Percentiles rank a stretch among this genome's conserved stretches.
phyloP scores from a whole-genome alignment of 2,113 vertebrate genomes.

The Lonchura striata region DNA sequence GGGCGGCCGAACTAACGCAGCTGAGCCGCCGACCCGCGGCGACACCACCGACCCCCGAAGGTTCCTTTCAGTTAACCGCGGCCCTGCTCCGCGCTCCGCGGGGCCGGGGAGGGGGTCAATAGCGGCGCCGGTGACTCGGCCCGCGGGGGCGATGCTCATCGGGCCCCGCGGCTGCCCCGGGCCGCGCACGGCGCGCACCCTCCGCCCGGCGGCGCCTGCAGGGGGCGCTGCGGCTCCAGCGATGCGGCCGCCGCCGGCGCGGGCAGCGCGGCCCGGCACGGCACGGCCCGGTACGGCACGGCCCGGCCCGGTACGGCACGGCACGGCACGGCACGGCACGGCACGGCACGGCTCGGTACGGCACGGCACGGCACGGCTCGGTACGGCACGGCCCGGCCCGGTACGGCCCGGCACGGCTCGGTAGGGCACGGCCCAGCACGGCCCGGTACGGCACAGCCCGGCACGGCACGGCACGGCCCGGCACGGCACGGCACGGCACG shows the following conservation, averaged over 20 bases:
- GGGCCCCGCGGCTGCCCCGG: neutral
- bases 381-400: too few relatives aligned
- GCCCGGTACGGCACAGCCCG: too few relatives aligned
- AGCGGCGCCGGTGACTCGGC: neutral
- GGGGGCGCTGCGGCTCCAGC: constrained; percentile 91
- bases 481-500: too few relatives aligned
- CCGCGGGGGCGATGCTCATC: neutral
- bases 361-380: too few relatives aligned
- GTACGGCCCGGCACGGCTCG: too few relatives aligned
- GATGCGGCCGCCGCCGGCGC: constrained; percentile 50
- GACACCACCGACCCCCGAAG: neutral
- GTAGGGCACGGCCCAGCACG: too few relatives aligned
- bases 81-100: neutral
- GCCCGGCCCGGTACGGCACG: too few relatives aligned
- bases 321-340: too few relatives aligned
- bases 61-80: neutral
- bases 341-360: too few relatives aligned
- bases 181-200: neutral
- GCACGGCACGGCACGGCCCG: too few relatives aligned
- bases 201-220: constrained; percentile 72
- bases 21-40: neutral
- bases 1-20: too few relatives aligned
- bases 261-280: neutral
- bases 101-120: neutral
- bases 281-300: too few relatives aligned